These are phyloP conservation scores for Unio delphinus DNA, from an alignment of 2,888 invertebrate species.

Conservation along the genomic window DNA sequence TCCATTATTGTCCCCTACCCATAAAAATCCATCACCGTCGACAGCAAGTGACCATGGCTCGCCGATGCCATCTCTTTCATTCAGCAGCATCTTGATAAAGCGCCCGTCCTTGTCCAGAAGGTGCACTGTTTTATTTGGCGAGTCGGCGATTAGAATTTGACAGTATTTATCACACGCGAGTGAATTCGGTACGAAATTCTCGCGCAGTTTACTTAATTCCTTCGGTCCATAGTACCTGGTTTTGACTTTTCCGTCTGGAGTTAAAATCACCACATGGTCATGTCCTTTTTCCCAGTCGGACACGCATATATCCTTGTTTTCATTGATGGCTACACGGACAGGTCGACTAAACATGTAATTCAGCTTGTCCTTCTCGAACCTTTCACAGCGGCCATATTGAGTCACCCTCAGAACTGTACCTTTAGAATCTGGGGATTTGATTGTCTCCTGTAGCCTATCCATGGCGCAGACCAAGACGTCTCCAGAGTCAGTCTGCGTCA, in stretches of 20 bases:
- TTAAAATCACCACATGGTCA: conserved; percentile 31
- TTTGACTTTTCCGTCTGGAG: conserved; percentile 30
- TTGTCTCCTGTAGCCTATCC: conserved; percentile 31
- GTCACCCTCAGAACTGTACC: conserved; percentile 28
- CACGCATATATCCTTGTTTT: conserved; percentile 35
- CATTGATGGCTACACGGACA: conserved; percentile 30
- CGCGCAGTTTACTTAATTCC: conserved; percentile 17
- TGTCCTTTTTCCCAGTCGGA: conserved; percentile 37
- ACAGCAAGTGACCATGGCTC: conserved; percentile 40
- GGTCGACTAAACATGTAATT: conserved; percentile 27
- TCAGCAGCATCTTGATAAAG: conserved; percentile 31
- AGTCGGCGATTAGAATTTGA: conserved; percentile 32
- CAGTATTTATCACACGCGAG: conserved; percentile 33
- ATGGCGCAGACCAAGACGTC: conserved; percentile 36
- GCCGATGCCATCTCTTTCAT: conserved; percentile 28
- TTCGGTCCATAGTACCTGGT: conserved; percentile 32
- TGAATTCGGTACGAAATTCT: conserved; percentile 33
- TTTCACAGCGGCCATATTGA: conserved; percentile 28
- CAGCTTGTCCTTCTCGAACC: conserved; percentile 28
- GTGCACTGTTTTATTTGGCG: conserved; percentile 30
- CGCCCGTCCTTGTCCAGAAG: conserved; percentile 34
- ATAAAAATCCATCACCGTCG: conserved; percentile 32
- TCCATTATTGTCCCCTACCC: conserved; percentile 36
- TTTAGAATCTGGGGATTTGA: conserved; percentile 25
- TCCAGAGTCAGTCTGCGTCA: conserved; percentile 31